Evolutionary conservation across 2,113 vertebrate genomes (phyloP).

Genomic region (Varanus komodoensis): DNA sequence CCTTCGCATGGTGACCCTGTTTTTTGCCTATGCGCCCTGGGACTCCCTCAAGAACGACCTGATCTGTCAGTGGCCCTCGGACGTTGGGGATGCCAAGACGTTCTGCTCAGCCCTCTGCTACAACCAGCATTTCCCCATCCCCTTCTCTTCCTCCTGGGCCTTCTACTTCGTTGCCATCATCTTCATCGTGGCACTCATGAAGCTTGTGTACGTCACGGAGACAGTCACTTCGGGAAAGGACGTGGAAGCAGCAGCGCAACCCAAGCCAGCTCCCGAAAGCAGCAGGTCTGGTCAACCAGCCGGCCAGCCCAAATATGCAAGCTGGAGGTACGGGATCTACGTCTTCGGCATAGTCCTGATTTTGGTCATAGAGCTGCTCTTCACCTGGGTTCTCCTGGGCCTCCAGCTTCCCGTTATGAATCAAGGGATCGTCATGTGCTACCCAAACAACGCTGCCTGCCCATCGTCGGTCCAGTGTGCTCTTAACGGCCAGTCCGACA

Average conservation of each 20-base stretch:
- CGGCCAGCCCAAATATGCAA: background rate
- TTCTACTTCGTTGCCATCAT: slow-evolving; percentile 15
- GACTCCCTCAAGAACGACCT: background rate
- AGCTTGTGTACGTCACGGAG: slow-evolving; percentile 9
- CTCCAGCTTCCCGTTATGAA: background rate
- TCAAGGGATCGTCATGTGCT: background rate
- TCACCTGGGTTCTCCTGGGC: background rate
- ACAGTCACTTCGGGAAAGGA: background rate
- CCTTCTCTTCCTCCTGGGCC: background rate
- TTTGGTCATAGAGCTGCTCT: background rate
- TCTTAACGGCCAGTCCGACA: background rate
- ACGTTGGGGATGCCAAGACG: background rate
- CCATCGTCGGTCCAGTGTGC: background rate
- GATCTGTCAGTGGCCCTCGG: slow-evolving; percentile 5
- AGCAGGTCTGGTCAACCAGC: background rate
- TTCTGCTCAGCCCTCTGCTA: slow-evolving; percentile 11
- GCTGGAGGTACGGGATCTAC: slow-evolving; percentile 16
- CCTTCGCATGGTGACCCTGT: slow-evolving; percentile 26
- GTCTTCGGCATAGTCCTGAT: slow-evolving; percentile 8
- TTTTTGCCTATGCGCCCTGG: slow-evolving; percentile 27
- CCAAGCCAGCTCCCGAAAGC: background rate
- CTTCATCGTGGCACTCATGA: slow-evolving; percentile 8
- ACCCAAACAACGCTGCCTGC: background rate
- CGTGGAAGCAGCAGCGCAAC: background rate
- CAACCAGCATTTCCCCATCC: background rate